Evolutionary conservation across 2,797 vertebrate genomes (phyloP).

Genomic region (Emydoidea blandingii): DNA sequence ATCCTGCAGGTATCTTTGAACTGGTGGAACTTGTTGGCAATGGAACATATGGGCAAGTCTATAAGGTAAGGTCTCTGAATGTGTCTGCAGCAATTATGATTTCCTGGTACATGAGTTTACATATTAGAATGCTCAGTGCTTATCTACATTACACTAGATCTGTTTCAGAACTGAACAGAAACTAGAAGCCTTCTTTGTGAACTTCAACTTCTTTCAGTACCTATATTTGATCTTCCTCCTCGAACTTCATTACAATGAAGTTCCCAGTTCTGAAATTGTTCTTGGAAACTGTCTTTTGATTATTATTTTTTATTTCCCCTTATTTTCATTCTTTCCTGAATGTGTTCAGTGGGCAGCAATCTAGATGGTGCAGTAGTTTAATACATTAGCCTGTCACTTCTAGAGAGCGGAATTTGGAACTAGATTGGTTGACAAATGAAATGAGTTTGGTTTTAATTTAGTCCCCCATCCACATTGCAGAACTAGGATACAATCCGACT

Average conservation of each 20-base stretch:
- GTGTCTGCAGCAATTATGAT: neutral
- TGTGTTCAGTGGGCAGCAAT: constrained; percentile 53
- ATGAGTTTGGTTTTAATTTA: constrained; percentile 51
- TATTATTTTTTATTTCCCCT: neutral
- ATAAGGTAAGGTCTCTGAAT: constrained; percentile 87
- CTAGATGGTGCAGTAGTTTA: constrained; percentile 26
- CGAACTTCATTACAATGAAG: neutral
- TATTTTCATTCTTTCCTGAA: constrained; percentile 53
- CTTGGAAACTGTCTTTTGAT: neutral
- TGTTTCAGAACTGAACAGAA: neutral
- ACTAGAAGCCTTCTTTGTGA: neutral
- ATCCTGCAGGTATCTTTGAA: constrained; percentile 96
- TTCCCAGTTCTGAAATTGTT: neutral
- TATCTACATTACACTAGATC: neutral
- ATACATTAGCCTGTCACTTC: constrained; percentile 50
- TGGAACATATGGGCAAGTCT: constrained; percentile 95
- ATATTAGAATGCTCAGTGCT: neutral
- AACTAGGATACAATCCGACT: neutral
- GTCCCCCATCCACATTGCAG: neutral
- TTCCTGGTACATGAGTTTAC: neutral
- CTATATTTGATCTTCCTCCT: neutral
- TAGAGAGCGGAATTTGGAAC: constrained; percentile 27
- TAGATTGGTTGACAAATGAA: constrained; percentile 35
- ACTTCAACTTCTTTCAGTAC: neutral
- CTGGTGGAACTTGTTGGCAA: constrained; percentile 96